These are phyloP conservation scores for Diplogasteroides magnus DNA, from an alignment of 1,140 invertebrate species.

Conservation along the genomic window DNA sequence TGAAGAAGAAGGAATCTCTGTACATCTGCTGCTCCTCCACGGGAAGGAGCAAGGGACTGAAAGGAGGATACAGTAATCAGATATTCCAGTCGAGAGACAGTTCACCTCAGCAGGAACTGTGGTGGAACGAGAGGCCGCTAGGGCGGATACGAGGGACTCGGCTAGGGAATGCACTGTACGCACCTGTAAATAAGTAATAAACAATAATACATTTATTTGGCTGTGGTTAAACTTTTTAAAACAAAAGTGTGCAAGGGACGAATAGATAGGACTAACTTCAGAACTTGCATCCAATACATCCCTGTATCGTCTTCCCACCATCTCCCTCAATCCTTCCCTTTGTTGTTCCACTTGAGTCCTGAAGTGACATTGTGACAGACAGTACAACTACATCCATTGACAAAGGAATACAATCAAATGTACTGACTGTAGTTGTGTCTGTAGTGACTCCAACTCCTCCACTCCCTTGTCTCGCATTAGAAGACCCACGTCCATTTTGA, in stretches of 20 bases:
- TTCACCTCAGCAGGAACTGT: background rate
- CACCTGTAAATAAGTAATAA: slow-evolving; percentile 7
- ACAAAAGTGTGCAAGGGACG: slow-evolving; percentile 1
- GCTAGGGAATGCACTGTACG: background rate
- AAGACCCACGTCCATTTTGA: slow-evolving; percentile 45
- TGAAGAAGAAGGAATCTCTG: slow-evolving; percentile 18
- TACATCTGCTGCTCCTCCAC: background rate
- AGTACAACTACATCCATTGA: slow-evolving; percentile 14
- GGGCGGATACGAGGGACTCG: background rate
- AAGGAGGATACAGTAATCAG: background rate
- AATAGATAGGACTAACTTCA: slow-evolving; percentile 36
- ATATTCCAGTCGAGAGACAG: background rate
- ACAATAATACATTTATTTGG: background rate
- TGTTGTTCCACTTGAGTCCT: slow-evolving; percentile 58
- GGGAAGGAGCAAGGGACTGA: background rate
- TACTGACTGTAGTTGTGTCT: slow-evolving; percentile 36
- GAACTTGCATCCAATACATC: slow-evolving; percentile 57
- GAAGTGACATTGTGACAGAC: slow-evolving; percentile 5
- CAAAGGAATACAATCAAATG: slow-evolving; percentile 4
- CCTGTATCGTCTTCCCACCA: slow-evolving; percentile 56
- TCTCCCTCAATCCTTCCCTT: slow-evolving; percentile 57
- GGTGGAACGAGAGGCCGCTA: background rate
- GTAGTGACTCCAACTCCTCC: slow-evolving; percentile 49
- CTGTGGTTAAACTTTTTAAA: slow-evolving; percentile 5
- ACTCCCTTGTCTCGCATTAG: slow-evolving; percentile 49